Percentiles rank a stretch among this genome's conserved stretches.
phyloP scores from a whole-genome alignment of 2,113 vertebrate genomes.

The Epinephelus cyanopodus region DNA sequence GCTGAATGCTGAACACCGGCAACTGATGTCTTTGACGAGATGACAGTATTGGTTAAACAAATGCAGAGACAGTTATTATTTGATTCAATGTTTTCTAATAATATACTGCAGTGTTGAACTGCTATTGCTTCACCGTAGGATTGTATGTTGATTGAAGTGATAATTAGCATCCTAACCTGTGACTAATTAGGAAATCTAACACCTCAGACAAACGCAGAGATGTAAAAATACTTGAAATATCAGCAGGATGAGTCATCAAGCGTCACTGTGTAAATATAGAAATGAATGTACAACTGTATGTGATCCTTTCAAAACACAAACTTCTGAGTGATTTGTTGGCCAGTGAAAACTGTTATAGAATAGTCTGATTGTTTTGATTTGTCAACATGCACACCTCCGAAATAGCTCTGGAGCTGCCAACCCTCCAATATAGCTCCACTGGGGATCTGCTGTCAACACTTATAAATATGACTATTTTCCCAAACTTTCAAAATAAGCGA shows the following conservation, averaged over 20 bases:
- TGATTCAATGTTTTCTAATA: conserved; percentile 17
- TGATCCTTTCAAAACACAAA: conserved; percentile 7
- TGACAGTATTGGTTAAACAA: background rate
- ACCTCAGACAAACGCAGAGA: conserved; percentile 26
- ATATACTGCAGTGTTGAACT: conserved; percentile 14
- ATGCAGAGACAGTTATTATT: background rate
- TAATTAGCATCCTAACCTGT: conserved; percentile 21
- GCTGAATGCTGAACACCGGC: conserved; percentile 17
- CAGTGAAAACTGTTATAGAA: conserved; percentile 3
- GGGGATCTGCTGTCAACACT: conserved; percentile 38
- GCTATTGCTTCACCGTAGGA: background rate
- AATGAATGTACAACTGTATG: background rate
- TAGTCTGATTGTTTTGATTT: conserved; percentile 25
- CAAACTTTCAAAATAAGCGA: conserved; percentile 35
- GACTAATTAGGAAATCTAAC: conserved; percentile 29
- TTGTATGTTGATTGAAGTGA: background rate
- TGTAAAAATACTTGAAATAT: conserved; percentile 18
- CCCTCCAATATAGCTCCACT: background rate
- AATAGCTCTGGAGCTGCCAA: conserved; percentile 39
- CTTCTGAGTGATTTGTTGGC: background rate
- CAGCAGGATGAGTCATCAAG: conserved; percentile 23
- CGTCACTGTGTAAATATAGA: conserved; percentile 15
- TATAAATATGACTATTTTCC: conserved; percentile 15
- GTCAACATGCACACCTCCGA: conserved; percentile 20
- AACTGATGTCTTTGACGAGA: background rate